Evolutionary conservation across 2,797 vertebrate genomes (phyloP).

Genomic region (Spea hammondii): DNA sequence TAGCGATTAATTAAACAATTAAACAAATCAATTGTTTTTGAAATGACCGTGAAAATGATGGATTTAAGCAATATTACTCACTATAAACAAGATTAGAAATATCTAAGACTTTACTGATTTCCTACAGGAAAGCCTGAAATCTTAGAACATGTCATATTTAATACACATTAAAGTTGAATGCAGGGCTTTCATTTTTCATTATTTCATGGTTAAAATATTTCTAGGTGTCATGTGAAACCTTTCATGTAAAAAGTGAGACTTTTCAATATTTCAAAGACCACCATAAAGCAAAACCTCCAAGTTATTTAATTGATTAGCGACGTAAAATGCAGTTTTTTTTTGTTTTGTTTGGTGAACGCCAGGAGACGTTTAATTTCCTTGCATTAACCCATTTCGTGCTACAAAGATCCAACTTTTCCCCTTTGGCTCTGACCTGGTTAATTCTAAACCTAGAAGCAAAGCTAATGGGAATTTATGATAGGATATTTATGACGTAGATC

Average conservation of each 20-base stretch:
- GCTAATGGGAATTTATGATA: conserved; percentile 50
- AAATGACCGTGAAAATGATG: conserved; percentile 42
- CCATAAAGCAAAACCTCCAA: background rate
- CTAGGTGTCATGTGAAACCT: conserved; percentile 22
- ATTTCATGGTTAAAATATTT: conserved; percentile 37
- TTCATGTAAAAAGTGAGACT: conserved; percentile 20
- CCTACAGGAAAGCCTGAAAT: conserved; percentile 21
- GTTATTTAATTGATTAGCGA: conserved; percentile 28
- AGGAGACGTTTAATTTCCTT: conserved; percentile 45
- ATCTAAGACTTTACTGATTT: conserved; percentile 30
- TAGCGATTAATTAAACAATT: conserved; percentile 39
- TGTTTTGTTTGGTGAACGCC: background rate
- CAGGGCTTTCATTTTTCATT: conserved; percentile 39
- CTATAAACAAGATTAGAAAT: conserved; percentile 30
- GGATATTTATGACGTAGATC: conserved; percentile 41
- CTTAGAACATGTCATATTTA: conserved; percentile 34
- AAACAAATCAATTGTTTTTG: conserved; percentile 44
- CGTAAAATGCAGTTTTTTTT: conserved; percentile 19
- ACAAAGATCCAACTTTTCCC: too few species aligned
- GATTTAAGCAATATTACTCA: conserved; percentile 22
- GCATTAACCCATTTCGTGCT: conserved; percentile 24
- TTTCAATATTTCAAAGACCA: background rate
- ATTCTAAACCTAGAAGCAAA: conserved; percentile 43
- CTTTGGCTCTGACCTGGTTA: background rate
- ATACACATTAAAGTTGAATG: conserved; percentile 29